Base-by-base conservation (phyloP, 2,113 vertebrate species). In the Oryzias javanicus region DNA sequence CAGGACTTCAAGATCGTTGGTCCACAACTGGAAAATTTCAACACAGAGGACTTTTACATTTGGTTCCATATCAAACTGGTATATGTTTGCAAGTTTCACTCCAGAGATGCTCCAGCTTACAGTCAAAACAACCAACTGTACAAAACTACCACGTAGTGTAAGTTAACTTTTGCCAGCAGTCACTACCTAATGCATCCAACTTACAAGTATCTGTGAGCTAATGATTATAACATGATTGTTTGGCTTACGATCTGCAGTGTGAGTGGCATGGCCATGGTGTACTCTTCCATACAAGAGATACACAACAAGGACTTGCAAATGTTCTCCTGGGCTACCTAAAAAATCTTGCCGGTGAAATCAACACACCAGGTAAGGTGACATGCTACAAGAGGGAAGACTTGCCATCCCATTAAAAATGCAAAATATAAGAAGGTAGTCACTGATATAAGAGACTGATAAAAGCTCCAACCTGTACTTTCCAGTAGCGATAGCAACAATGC, bases 1-100 rank as follows among this genome's bases (percentile, higher is more conserved):
- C 25, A 51, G 15, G 83, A 92, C 42, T 83, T 79, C 48, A 3
- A 0, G n/a, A 56, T 83, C 76, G 64, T 86, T 68, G 35, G 60
- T 27, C 27, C 19, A 15, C 6, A 49, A 12, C 67, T 82, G 57
- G 17, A 8, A 3, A 1, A 0, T 5, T 82, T 82, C 51, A 53
- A 7, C 6, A 8, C 12, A 19, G 4, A 20, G 1, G 46, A 58
- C n/a, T 51, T 51, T 50, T 7, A 16, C 25, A 2, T 1, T 12
- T 76, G 66, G 72, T 80, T 84, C 62, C 49, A 15, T 47, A 40
- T 62, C 35, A 79, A 53, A 67, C 70, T 78, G 69, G 29, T 55
- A 65, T 49, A 35, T 20, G 4, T 78, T 81, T 25, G 52, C 74
- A 29, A 79, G 25, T 25, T 80, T 83, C 56, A 64, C 14, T 45